Conservation (phyloP, 2,888 invertebrate genomes). For the Halictus ligatus region DNA sequence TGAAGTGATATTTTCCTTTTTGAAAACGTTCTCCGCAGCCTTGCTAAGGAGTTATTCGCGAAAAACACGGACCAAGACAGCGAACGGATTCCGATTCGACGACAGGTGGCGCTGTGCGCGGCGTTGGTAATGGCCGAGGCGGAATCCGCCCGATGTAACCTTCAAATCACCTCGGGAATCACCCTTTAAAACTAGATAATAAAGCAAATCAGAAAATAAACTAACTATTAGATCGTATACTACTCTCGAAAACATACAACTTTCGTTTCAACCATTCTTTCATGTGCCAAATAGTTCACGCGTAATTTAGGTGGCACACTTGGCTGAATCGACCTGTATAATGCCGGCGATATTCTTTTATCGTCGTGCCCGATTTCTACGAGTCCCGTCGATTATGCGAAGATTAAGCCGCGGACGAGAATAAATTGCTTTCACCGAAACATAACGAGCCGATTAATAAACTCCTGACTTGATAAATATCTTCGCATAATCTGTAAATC, state of each 20-base stretch:
- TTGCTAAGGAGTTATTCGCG: no score
- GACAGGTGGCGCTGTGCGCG: no score
- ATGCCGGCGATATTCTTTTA: not conserved
- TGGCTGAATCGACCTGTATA: not conserved
- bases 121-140: no score
- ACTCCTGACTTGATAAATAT: slow-evolving; percentile 2
- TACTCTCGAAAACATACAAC: not conserved
- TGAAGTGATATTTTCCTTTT: no score
- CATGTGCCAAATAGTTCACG: not conserved
- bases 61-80: no score
- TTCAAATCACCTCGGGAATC: no score
- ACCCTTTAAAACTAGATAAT: not conserved
- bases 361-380: not conserved
- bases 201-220: not conserved
- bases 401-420: not conserved
- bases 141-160: no score
- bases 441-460: slow-evolving; percentile 7
- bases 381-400: not conserved
- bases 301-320: not conserved
- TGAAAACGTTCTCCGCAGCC: no score
- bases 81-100: no score
- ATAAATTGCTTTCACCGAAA: slow-evolving; percentile 22
- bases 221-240: not conserved
- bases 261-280: not conserved
- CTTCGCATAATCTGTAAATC: slow-evolving; percentile 16